Percentiles rank a stretch among this genome's conserved stretches.
These are phyloP conservation scores for Oscheius sp. DNA, from an alignment of 2,888 invertebrate genomes.

Conservation along the genomic window DNA sequence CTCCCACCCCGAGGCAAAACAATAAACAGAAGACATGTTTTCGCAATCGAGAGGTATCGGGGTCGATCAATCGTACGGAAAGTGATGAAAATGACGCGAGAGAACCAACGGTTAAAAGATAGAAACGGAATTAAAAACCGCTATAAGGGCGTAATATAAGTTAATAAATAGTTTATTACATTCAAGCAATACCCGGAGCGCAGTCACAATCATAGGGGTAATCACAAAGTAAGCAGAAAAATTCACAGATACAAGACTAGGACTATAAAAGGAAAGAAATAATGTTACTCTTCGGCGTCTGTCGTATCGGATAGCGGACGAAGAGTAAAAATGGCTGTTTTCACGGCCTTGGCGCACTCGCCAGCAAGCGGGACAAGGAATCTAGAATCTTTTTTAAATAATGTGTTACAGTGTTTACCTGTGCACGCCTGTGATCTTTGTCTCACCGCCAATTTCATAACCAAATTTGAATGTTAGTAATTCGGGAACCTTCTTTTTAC, in stretches of 20 bases:
- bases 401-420: conserved; percentile 30
- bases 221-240: conserved; percentile 6
- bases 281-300: conserved; percentile 13
- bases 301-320: conserved; percentile 40
- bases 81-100: background rate
- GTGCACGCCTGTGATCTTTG: conserved; percentile 62
- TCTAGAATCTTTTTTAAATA: conserved; percentile 32
- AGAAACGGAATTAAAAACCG: background rate
- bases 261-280: conserved; percentile 1
- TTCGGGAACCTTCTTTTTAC: conserved; percentile 92
- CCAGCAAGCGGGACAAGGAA: conserved; percentile 67
- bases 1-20: background rate
- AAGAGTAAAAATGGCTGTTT: conserved; percentile 63
- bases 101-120: background rate
- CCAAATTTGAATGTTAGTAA: conserved; percentile 84
- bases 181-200: background rate
- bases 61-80: background rate
- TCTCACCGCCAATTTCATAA: conserved; percentile 62
- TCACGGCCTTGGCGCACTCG: conserved; percentile 69
- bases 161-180: conserved; percentile 5
- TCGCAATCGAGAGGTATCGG: conserved; percentile 1
- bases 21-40: background rate
- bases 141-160: background rate
- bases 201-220: background rate
- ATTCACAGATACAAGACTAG: background rate